Percentiles rank a stretch among this genome's conserved stretches.
Conservation (phyloP, 2,888 invertebrate genomes). For the Leptopilina drosophilae region DNA sequence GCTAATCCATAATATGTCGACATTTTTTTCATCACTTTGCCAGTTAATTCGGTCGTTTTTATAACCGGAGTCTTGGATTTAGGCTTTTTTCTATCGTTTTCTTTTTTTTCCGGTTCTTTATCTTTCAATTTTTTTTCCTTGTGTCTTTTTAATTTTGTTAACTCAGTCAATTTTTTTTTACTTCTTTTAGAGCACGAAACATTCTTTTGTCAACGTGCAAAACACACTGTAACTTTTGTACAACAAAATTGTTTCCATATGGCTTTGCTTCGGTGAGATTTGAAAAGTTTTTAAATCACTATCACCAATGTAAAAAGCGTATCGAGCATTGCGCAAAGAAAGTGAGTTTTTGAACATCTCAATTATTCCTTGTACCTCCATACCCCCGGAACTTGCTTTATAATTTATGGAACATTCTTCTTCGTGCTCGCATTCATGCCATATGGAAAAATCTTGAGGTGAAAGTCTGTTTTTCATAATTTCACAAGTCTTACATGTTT, state of each 20-base stretch:
- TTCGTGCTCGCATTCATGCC: too few relatives aligned
- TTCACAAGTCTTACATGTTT: too few relatives aligned
- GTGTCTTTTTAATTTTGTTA: conserved; percentile 11
- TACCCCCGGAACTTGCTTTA: too few relatives aligned
- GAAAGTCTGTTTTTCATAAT: too few relatives aligned
- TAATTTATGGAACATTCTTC: too few relatives aligned
- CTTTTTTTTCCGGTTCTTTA: conserved; percentile 15
- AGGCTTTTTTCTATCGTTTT: conserved; percentile 38
- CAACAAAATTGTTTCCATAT: conserved; percentile 39
- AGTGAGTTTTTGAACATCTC: too few relatives aligned
- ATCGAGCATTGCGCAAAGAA: too few relatives aligned
- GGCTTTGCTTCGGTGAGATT: conserved; percentile 43
- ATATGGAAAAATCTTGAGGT: too few relatives aligned
- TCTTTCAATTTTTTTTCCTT: conserved; percentile 28
- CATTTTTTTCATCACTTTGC: conserved; percentile 47
- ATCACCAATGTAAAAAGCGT: conserved; percentile 47
- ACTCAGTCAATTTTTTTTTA: conserved; percentile 40
- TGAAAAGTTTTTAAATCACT: conserved; percentile 49
- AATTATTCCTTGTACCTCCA: too few relatives aligned
- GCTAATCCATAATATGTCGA: conserved; percentile 32
- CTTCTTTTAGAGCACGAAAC: conserved; percentile 45
- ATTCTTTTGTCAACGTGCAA: conserved; percentile 26
- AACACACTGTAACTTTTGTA: conserved; percentile 45
- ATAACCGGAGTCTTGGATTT: conserved; percentile 11
- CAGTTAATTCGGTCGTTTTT: conserved; percentile 46